These are phyloP conservation scores for Perca schrenkii DNA, from an alignment of 2,113 vertebrate genomes.

Conservation along the genomic window DNA sequence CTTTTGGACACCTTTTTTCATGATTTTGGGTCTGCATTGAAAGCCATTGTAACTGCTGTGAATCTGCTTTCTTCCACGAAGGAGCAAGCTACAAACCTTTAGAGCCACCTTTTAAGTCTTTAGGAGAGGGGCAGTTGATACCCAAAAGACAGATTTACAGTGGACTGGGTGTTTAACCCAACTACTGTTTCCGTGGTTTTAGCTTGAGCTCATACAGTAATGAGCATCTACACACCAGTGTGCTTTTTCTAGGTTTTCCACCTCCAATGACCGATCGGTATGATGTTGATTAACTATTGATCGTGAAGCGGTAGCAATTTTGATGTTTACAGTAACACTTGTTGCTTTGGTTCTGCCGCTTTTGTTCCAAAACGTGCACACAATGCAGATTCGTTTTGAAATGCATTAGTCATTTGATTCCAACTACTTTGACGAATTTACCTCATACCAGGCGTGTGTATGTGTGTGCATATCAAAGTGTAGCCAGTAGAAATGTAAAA, in stretches of 20 bases:
- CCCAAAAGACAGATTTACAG: too few species aligned
- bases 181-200: not conserved
- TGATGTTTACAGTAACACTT: not conserved
- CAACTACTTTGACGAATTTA: not conserved
- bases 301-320: not conserved
- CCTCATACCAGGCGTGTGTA: not conserved
- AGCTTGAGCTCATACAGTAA: not conserved
- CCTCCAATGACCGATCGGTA: not conserved
- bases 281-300: slow-evolving; percentile 7
- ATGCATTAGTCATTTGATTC: not conserved
- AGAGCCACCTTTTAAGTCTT: too few species aligned
- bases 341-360: not conserved
- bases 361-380: not conserved
- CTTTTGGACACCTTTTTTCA: too few species aligned
- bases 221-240: too few species aligned
- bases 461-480: not conserved
- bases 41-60: too few species aligned
- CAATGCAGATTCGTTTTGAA: not conserved
- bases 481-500: slow-evolving; percentile 46
- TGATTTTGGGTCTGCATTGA: too few species aligned
- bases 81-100: too few species aligned
- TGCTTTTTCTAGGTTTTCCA: not conserved
- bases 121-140: too few species aligned
- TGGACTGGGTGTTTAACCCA: too few species aligned
- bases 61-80: too few species aligned